phyloP scores from a whole-genome alignment of 1,140 invertebrate species.

The Solenopsis invicta region DNA sequence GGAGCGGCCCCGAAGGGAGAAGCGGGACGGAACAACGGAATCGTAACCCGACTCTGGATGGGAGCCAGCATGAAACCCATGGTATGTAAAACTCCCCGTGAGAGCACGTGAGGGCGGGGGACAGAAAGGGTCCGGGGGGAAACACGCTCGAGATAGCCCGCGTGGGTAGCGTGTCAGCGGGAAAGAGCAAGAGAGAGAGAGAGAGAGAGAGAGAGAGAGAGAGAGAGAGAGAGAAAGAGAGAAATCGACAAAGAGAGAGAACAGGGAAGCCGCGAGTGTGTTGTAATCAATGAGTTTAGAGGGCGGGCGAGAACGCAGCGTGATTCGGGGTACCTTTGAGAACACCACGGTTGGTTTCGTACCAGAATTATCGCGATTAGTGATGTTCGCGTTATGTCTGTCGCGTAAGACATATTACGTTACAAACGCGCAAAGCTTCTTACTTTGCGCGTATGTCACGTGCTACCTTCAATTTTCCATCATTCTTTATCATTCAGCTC shows the following conservation, averaged over 20 bases:
- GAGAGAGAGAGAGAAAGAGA: conserved; percentile 13
- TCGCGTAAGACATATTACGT: neutral
- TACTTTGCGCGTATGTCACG: neutral
- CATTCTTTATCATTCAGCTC: neutral
- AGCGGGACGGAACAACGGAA: conserved; percentile 71
- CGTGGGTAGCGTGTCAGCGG: conserved; percentile 50
- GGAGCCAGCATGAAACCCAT: conserved; percentile 80
- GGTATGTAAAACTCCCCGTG: conserved; percentile 80
- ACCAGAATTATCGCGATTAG: conserved; percentile 52
- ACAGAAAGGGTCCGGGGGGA: conserved; percentile 51
- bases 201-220: conserved; percentile 20
- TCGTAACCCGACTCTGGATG: conserved; percentile 80
- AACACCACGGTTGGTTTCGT: conserved; percentile 46
- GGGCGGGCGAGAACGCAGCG: conserved; percentile 45
- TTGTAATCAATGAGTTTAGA: conserved; percentile 75
- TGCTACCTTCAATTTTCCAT: neutral
- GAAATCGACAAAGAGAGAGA: conserved; percentile 29
- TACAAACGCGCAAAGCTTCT: neutral
- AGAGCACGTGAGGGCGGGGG: conserved; percentile 64
- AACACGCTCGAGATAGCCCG: conserved; percentile 66
- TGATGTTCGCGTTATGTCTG: conserved; percentile 26
- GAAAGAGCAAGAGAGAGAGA: neutral
- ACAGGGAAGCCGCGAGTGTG: conserved; percentile 59
- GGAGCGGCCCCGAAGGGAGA: conserved; percentile 18
- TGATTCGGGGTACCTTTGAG: conserved; percentile 54